A percentile compares a stretch with the other conserved stretches of the same genome.
phyloP scores from a whole-genome alignment of 2,888 invertebrate genomes.

The Polyommatus icarus region DNA sequence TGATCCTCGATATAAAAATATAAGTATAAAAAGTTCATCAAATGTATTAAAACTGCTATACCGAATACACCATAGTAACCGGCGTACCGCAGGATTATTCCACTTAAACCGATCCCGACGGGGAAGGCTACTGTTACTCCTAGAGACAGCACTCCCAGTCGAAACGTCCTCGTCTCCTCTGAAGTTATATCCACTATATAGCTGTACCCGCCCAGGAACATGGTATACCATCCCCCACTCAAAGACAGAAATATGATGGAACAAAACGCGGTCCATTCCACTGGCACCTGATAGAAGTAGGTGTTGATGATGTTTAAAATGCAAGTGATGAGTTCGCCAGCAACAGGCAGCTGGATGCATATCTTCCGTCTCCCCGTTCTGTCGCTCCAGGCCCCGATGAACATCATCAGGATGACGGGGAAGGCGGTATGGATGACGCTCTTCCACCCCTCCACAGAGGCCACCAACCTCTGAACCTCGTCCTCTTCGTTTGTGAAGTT shows the following conservation, averaged over 20 bases:
- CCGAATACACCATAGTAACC: slow-evolving; percentile 19
- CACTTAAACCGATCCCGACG: slow-evolving; percentile 6
- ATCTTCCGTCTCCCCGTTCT: slow-evolving; percentile 61
- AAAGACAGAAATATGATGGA: slow-evolving; percentile 15
- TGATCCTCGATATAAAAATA: slow-evolving; percentile 21
- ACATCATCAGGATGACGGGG: slow-evolving; percentile 52
- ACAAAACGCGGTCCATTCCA: slow-evolving; percentile 29
- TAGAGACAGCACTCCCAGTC: slow-evolving; percentile 6
- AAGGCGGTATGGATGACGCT: slow-evolving; percentile 72
- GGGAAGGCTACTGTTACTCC: background rate
- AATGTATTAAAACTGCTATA: background rate
- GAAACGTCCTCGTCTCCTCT: slow-evolving; percentile 24
- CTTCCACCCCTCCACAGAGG: slow-evolving; percentile 77
- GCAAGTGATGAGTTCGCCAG: slow-evolving; percentile 12
- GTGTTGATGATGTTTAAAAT: slow-evolving; percentile 25
- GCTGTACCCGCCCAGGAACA: slow-evolving; percentile 18
- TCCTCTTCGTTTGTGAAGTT: slow-evolving; percentile 83
- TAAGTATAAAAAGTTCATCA: background rate
- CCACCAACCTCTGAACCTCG: slow-evolving; percentile 80
- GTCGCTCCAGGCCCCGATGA: slow-evolving; percentile 82
- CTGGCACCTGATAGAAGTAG: slow-evolving; percentile 14
- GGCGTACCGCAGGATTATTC: background rate
- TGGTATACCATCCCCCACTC: slow-evolving; percentile 12
- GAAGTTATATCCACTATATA: slow-evolving; percentile 31
- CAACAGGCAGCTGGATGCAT: slow-evolving; percentile 11